Evolutionary conservation across 2,113 vertebrate species (phyloP).

Genomic region (Proteles cristata): DNA sequence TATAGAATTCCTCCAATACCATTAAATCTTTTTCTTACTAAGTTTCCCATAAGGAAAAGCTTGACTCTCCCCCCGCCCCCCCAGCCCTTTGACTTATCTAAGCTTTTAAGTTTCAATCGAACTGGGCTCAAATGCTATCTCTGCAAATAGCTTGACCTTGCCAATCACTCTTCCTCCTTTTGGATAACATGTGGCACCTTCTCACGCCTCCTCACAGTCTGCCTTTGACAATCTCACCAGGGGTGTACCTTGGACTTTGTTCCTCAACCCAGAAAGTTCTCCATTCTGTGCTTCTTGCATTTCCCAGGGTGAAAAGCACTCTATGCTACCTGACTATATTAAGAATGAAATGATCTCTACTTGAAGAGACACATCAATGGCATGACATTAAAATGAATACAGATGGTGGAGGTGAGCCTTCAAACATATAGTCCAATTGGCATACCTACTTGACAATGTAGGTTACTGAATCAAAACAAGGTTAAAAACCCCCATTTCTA

Average conservation of each 20-base stretch:
- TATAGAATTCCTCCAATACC: background rate
- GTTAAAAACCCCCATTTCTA: background rate
- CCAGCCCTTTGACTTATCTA: slow-evolving; percentile 67
- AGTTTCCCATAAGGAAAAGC: slow-evolving; percentile 53
- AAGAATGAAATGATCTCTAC: slow-evolving; percentile 65
- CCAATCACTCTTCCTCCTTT: slow-evolving; percentile 67
- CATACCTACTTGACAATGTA: slow-evolving; percentile 24
- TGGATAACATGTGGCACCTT: slow-evolving; percentile 42
- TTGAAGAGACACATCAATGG: slow-evolving; percentile 14
- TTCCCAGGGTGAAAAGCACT: slow-evolving; percentile 47
- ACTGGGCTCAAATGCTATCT: slow-evolving; percentile 72
- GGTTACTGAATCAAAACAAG: slow-evolving; percentile 38
- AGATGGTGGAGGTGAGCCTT: slow-evolving; percentile 33
- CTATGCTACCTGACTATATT: slow-evolving; percentile 64
- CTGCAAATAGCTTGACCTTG: slow-evolving; percentile 78
- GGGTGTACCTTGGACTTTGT: slow-evolving; percentile 65
- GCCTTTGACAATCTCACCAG: slow-evolving; percentile 69
- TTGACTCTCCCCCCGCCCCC: background rate
- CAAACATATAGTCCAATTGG: background rate
- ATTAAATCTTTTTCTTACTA: slow-evolving; percentile 59
- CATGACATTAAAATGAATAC: slow-evolving; percentile 69
- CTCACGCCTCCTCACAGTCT: slow-evolving; percentile 29
- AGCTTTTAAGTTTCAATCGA: slow-evolving; percentile 77
- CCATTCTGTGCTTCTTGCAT: background rate
- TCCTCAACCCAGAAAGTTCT: slow-evolving; percentile 64